Percentiles rank a stretch among this genome's conserved stretches.
These are phyloP conservation scores for Exephanes ischioxanthus DNA, from an alignment of 2,888 invertebrate species.

Conservation along the genomic window DNA sequence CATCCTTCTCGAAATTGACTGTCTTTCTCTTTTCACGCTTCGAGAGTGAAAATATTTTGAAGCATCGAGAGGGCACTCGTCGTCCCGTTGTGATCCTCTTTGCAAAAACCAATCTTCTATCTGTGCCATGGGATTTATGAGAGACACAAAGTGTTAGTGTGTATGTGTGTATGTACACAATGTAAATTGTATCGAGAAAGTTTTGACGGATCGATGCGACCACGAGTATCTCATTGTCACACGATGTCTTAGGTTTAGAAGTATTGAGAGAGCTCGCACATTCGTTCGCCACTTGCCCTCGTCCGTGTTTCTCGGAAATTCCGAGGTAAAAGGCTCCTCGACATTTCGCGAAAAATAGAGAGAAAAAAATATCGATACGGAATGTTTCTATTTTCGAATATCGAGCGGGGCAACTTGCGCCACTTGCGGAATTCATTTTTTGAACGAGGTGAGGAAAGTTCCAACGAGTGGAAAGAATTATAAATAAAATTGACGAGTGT, in stretches of 20 bases:
- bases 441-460: neutral
- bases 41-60: slow-evolving; percentile 36
- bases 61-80: neutral
- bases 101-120: slow-evolving; percentile 20
- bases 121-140: slow-evolving; percentile 24
- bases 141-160: neutral
- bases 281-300: slow-evolving; percentile 54
- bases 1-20: neutral
- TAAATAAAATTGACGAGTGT: slow-evolving; percentile 51
- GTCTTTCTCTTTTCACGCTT: slow-evolving; percentile 10
- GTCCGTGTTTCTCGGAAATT: neutral
- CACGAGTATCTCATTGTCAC: slow-evolving; percentile 42
- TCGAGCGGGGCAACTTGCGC: neutral
- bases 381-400: neutral
- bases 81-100: slow-evolving; percentile 20
- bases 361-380: neutral
- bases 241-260: slow-evolving; percentile 34
- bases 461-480: slow-evolving; percentile 8
- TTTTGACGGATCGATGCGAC: slow-evolving; percentile 52
- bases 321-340: neutral
- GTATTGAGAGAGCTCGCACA: slow-evolving; percentile 16
- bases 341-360: neutral
- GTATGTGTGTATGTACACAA: slow-evolving; percentile 32
- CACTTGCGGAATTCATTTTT: slow-evolving; percentile 9
- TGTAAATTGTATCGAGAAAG: slow-evolving; percentile 40